Evolutionary conservation across 2,113 vertebrate species (phyloP).

Genomic region (Malurus melanocephalus): DNA sequence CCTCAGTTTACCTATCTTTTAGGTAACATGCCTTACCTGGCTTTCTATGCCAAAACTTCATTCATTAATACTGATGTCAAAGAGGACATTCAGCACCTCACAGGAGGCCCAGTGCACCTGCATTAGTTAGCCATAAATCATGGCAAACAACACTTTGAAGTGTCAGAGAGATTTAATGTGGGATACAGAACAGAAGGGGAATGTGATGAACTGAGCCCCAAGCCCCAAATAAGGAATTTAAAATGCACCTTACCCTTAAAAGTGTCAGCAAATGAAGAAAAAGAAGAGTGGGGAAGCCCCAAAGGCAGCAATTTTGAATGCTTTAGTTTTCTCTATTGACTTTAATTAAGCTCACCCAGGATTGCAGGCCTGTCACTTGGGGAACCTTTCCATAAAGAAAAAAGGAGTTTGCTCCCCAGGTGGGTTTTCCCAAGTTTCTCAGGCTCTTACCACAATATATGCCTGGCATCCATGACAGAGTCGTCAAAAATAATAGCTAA

Average conservation of each 20-base stretch:
- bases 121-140: slow-evolving; percentile 63
- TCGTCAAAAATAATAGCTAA: slow-evolving; percentile 82
- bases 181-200: slow-evolving; percentile 59
- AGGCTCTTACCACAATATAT: slow-evolving; percentile 68
- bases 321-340: slow-evolving; percentile 72
- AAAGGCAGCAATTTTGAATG: slow-evolving; percentile 68
- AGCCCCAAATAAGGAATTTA: slow-evolving; percentile 57
- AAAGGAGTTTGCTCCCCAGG: slow-evolving; percentile 75
- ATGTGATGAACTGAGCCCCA: slow-evolving; percentile 56
- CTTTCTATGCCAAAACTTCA: slow-evolving; percentile 40
- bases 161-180: slow-evolving; percentile 55
- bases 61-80: slow-evolving; percentile 28
- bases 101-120: slow-evolving; percentile 52
- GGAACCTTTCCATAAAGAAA: slow-evolving; percentile 71
- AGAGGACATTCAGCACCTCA: slow-evolving; percentile 32
- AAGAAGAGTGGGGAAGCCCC: slow-evolving; percentile 57
- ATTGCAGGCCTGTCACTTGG: slow-evolving; percentile 76
- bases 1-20: slow-evolving; percentile 38
- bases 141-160: slow-evolving; percentile 56
- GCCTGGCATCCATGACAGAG: slow-evolving; percentile 76
- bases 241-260: slow-evolving; percentile 67
- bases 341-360: slow-evolving; percentile 78
- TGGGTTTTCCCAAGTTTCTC: slow-evolving; percentile 73
- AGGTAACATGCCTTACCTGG: background rate
- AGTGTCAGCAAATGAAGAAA: slow-evolving; percentile 67